Conservation (phyloP, 2,113 vertebrate species). For the Gnathonemus echidnorhynchus region DNA sequence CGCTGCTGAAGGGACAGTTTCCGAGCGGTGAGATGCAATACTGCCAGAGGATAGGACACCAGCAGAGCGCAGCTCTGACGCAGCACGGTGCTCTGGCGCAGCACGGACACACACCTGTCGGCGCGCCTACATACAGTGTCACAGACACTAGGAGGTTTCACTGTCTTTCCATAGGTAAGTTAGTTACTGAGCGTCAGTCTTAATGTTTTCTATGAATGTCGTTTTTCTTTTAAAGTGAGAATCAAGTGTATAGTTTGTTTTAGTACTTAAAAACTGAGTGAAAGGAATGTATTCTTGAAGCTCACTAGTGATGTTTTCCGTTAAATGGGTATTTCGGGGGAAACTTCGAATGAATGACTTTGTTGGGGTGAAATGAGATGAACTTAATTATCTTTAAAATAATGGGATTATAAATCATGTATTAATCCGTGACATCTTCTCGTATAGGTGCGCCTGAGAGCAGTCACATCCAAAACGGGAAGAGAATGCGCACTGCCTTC, state of each 20-base stretch:
- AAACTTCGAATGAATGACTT: neutral
- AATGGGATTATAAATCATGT: neutral
- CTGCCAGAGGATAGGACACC: conserved; percentile 75
- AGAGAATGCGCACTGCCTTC: conserved; percentile 96
- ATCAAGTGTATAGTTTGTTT: neutral
- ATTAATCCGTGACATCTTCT: neutral
- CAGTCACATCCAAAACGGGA: conserved; percentile 82
- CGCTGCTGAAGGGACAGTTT: conserved; percentile 82
- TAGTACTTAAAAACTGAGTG: neutral
- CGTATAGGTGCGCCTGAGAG: conserved; percentile 70
- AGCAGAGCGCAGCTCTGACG: conserved; percentile 60
- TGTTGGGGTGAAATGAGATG: neutral
- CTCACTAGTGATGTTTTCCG: neutral
- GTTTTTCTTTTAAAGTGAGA: neutral
- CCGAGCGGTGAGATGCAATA: conserved; percentile 69
- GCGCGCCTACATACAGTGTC: conserved; percentile 82
- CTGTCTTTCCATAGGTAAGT: conserved; percentile 87
- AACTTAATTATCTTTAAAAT: neutral
- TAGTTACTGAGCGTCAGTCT: conserved; percentile 17
- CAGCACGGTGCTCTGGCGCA: conserved; percentile 75
- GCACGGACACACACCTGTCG: conserved; percentile 78
- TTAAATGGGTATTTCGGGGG: neutral
- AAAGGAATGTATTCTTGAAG: neutral
- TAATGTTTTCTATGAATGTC: neutral
- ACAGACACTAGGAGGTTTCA: conserved; percentile 89